These are phyloP conservation scores for Chironomus tepperi DNA, from an alignment of 1,140 invertebrate species.

Conservation along the genomic window DNA sequence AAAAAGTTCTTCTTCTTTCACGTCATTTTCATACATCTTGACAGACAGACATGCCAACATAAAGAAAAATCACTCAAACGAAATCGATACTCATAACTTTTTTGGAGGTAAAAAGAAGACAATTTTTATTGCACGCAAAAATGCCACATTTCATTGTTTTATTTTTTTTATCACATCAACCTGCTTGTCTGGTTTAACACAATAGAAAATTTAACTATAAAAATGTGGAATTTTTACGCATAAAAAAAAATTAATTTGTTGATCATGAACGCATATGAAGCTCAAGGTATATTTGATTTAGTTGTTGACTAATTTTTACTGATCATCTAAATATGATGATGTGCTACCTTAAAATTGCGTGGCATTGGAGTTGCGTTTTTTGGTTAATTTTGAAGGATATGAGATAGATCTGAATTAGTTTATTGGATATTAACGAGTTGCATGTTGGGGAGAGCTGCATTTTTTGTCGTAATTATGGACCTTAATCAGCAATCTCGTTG, in stretches of 20 bases:
- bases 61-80: background rate
- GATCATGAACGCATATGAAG: background rate
- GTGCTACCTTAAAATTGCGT: background rate
- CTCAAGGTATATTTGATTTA: background rate
- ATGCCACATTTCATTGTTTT: background rate
- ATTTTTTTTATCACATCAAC: background rate
- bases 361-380: background rate
- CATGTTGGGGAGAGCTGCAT: too few relatives aligned
- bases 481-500: too few relatives aligned
- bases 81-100: background rate
- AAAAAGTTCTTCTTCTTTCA: too few relatives aligned
- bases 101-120: too few relatives aligned
- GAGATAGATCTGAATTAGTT: too few relatives aligned
- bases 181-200: too few relatives aligned
- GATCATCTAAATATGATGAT: too few relatives aligned
- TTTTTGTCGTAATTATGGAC: too few relatives aligned
- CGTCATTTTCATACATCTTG: too few relatives aligned
- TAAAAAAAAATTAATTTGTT: background rate
- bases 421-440: too few relatives aligned
- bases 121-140: background rate
- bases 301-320: background rate
- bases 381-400: background rate
- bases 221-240: too few relatives aligned
- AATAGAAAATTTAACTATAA: too few relatives aligned
- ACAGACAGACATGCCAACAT: background rate